A percentile compares a stretch with the other conserved stretches of the same genome.
Conservation (phyloP, 1,140 invertebrate species). For the Bombyx mandarina region DNA sequence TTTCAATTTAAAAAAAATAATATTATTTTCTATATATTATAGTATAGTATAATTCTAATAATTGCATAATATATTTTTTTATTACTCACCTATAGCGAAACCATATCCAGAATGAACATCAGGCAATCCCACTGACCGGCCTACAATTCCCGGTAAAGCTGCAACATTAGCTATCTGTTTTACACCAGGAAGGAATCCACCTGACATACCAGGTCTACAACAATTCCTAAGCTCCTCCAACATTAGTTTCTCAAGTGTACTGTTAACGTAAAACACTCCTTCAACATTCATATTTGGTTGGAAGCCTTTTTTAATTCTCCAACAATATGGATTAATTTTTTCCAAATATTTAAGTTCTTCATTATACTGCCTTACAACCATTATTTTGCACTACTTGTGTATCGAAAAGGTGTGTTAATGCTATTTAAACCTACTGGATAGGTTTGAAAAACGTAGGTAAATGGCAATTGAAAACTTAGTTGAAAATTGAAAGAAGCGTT, state of each 20-base stretch:
- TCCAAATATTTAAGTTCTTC: constrained; percentile 96
- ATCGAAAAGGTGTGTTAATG: too few relatives aligned
- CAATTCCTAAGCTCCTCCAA: constrained; percentile 96
- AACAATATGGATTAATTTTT: constrained; percentile 86
- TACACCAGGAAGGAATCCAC: constrained; percentile 98
- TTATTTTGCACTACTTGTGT: constrained; percentile 34
- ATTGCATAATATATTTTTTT: too few relatives aligned
- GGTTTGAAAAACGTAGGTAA: too few relatives aligned
- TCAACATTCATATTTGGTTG: constrained; percentile 99
- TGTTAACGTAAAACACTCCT: constrained; percentile 98
- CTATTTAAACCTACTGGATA: too few relatives aligned
- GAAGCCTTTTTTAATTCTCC: constrained; percentile 98
- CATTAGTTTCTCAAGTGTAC: constrained; percentile 94
- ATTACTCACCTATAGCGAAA: constrained; percentile 91
- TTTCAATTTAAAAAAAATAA: too few relatives aligned
- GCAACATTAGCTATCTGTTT: constrained; percentile 99
- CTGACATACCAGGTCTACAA: constrained; percentile 88
- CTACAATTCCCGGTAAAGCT: constrained; percentile 97
- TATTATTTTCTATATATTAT: too few relatives aligned
- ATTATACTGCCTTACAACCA: constrained; percentile 93
- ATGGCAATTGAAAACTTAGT: too few relatives aligned
- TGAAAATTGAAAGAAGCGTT: too few relatives aligned
- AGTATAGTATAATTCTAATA: too few relatives aligned
- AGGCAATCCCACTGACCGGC: constrained; percentile 91
- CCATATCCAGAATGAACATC: constrained; percentile 99